Evolutionary conservation across 2,113 vertebrate genomes (phyloP).

Genomic region (Panthera tigris): DNA sequence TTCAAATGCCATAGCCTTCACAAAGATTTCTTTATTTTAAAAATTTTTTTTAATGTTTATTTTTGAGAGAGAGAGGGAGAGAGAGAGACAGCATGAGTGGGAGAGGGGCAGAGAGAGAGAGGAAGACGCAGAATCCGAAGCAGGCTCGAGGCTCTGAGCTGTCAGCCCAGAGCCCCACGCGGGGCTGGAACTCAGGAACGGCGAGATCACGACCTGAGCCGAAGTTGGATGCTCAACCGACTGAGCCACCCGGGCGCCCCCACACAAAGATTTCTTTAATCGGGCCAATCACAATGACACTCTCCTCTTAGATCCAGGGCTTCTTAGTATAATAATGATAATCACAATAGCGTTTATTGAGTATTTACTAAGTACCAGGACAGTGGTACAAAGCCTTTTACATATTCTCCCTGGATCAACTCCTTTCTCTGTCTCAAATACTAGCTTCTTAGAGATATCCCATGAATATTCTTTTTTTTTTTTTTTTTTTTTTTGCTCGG

Average conservation of each 20-base stretch:
- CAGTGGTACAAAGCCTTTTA: accelerated
- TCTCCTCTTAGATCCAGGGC: not conserved
- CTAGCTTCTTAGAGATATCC: not conserved
- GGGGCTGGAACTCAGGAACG: too few species aligned
- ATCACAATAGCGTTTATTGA: not conserved
- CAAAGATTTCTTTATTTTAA: not conserved
- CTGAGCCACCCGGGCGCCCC: too few species aligned
- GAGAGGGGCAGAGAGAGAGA: too few species aligned
- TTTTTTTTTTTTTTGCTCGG: not conserved
- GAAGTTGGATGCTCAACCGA: too few species aligned
- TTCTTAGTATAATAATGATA: not conserved
- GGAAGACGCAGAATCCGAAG: too few species aligned
- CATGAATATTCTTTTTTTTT: not conserved
- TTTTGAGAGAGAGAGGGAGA: too few species aligned
- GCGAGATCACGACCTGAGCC: too few species aligned
- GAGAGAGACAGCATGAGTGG: too few species aligned
- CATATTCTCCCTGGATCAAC: accelerated
- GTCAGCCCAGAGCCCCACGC: too few species aligned
- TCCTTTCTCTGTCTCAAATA: not conserved
- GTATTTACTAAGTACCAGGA: not conserved
- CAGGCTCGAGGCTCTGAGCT: too few species aligned
- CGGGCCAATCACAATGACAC: not conserved
- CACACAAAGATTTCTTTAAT: not conserved
- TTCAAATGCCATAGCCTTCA: not conserved
- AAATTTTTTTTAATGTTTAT: too few species aligned